Evolutionary conservation across 2,797 vertebrate species (phyloP).

Genomic region (Sorex maritimensis): DNA sequence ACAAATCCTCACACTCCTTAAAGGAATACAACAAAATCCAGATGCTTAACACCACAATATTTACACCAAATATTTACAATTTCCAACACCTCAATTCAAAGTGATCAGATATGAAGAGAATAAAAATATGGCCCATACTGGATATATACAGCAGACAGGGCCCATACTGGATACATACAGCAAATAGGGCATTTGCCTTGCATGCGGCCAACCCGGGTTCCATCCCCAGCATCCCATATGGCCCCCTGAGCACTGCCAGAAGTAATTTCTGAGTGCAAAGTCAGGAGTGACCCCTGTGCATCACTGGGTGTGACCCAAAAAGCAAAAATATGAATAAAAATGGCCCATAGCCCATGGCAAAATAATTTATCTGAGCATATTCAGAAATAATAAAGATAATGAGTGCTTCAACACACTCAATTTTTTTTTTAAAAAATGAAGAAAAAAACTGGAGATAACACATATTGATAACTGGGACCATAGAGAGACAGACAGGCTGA

Average conservation of each 20-base stretch:
- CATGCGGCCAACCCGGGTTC: no score
- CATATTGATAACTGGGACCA: not conserved
- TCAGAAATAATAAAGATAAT: conserved; percentile 35
- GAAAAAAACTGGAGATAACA: conserved; percentile 34
- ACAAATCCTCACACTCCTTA: conserved; percentile 58
- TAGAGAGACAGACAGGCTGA: no score
- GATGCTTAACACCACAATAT: not conserved
- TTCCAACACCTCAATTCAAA: conserved; percentile 46
- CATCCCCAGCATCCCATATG: no score
- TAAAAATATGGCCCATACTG: conserved; percentile 20
- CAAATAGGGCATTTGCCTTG: no score
- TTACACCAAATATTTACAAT: not conserved
- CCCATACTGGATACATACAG: no score
- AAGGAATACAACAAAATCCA: conserved; percentile 69
- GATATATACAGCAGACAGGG: no score
- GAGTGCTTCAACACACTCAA: not conserved
- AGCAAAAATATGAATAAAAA: not conserved
- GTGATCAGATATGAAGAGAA: not conserved
- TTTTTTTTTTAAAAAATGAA: no score
- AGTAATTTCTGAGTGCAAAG: no score
- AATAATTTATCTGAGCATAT: conserved; percentile 44
- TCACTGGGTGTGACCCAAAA: no score
- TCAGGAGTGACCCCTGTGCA: no score
- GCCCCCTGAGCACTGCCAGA: no score
- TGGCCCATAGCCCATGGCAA: conserved; percentile 19